These are phyloP conservation scores for Galemys pyrenaicus DNA, from an alignment of 2,113 vertebrate genomes.

Conservation along the genomic window DNA sequence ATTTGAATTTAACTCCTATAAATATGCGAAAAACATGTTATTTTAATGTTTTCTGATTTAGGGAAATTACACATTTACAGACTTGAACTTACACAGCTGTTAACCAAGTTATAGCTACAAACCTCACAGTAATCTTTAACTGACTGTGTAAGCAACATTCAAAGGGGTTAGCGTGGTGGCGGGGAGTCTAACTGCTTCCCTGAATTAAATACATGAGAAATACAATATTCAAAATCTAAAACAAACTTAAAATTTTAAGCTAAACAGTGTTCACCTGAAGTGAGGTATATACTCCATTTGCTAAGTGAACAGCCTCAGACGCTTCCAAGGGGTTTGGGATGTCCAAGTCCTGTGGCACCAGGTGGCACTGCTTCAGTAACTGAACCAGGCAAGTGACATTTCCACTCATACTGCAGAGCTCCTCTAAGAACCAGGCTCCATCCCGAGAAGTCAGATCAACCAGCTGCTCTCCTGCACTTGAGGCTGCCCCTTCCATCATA, in stretches of 20 bases:
- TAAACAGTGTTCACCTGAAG: conserved; percentile 89
- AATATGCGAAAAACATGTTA: conserved; percentile 29
- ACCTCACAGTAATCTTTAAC: background rate
- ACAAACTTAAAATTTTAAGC: background rate
- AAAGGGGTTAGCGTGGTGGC: background rate
- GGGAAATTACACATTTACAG: background rate
- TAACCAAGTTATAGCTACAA: background rate
- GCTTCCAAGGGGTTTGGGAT: conserved; percentile 92
- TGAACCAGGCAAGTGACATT: conserved; percentile 94
- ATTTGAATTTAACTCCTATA: conserved; percentile 97
- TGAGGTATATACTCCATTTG: conserved; percentile 96
- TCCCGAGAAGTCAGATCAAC: conserved; percentile 96
- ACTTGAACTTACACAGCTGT: background rate
- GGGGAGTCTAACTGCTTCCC: background rate
- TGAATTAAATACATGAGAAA: background rate
- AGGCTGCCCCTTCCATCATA: conserved; percentile 97
- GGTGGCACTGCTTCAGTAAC: conserved; percentile 93
- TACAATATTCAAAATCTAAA: background rate
- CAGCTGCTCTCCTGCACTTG: conserved; percentile 95
- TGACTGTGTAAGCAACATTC: background rate
- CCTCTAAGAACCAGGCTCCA: conserved; percentile 98
- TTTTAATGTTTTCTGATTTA: conserved; percentile 50
- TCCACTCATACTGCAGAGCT: conserved; percentile 97
- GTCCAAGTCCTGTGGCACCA: conserved; percentile 94
- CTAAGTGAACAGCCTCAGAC: conserved; percentile 93